Evolutionary conservation across 2,888 invertebrate genomes (phyloP).

Genomic region (Chymomyza procnemis): DNA sequence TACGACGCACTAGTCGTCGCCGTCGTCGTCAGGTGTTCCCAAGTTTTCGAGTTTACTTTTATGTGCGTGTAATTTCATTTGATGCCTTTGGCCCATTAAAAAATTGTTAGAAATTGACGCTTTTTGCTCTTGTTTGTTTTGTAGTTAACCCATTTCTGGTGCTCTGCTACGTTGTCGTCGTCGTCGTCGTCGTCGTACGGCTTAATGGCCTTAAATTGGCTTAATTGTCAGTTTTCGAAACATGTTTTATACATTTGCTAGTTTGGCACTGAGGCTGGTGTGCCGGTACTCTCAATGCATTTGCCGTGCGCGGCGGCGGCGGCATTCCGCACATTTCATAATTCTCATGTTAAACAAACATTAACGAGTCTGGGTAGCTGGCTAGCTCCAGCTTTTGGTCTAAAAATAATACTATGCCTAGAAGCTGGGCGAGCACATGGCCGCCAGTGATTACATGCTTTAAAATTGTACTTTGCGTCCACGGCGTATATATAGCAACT

Average conservation of each 20-base stretch:
- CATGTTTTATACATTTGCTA: slow-evolving; percentile 61
- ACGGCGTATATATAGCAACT: not conserved
- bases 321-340: slow-evolving; percentile 19
- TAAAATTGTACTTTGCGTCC: slow-evolving; percentile 6
- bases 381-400: too few species aligned
- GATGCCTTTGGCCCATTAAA: slow-evolving; percentile 54
- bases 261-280: not conserved
- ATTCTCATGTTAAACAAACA: slow-evolving; percentile 48
- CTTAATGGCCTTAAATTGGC: slow-evolving; percentile 65
- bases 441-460: slow-evolving; percentile 9
- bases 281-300: slow-evolving; percentile 40
- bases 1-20: slow-evolving; percentile 22
- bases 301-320: too few species aligned
- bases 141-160: not conserved
- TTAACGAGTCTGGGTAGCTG: slow-evolving; percentile 28
- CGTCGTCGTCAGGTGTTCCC: slow-evolving; percentile 46
- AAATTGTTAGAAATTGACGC: slow-evolving; percentile 45
- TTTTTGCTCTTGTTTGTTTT: not conserved
- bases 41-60: slow-evolving; percentile 53
- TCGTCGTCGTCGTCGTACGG: slow-evolving; percentile 8
- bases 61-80: slow-evolving; percentile 70
- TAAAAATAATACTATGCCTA: not conserved
- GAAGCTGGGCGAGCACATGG: not conserved
- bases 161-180: too few species aligned
- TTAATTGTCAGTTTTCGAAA: slow-evolving; percentile 63